Evolutionary conservation across 2,888 invertebrate species (phyloP).

Genomic region (Pantelozetes paolii): DNA sequence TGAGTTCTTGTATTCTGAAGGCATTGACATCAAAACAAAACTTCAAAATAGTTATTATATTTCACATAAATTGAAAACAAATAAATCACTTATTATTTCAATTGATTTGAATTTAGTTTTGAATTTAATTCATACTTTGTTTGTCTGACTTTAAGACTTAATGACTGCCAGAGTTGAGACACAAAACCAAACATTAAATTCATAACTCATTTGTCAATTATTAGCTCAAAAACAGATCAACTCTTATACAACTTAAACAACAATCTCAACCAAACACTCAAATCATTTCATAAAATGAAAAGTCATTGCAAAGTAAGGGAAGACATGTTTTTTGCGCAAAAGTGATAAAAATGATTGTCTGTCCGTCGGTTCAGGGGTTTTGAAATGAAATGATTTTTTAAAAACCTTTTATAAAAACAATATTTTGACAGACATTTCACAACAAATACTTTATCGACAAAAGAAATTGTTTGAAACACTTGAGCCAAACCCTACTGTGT

Average conservation of each 20-base stretch:
- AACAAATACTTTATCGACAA: too few species aligned
- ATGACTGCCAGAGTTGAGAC: not conserved
- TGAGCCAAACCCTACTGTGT: too few species aligned
- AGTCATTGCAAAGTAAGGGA: not conserved
- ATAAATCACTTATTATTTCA: not conserved
- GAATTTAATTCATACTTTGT: not conserved
- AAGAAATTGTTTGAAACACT: too few species aligned
- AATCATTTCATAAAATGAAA: not conserved
- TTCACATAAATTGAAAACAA: not conserved
- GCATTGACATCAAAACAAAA: too few species aligned
- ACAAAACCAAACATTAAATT: slow-evolving; percentile 4
- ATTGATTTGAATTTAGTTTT: not conserved
- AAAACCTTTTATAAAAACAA: too few species aligned
- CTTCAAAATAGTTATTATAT: too few species aligned
- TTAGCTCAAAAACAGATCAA: not conserved
- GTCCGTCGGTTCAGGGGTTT: too few species aligned
- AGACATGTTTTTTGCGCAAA: slow-evolving; percentile 14
- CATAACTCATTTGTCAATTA: slow-evolving; percentile 19
- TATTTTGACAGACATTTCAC: too few species aligned
- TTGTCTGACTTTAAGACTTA: not conserved
- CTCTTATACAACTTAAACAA: not conserved
- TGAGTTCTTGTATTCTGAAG: not conserved
- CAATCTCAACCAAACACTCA: too few species aligned
- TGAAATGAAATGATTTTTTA: too few species aligned
- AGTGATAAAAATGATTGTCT: not conserved